phyloP scores from a whole-genome alignment of 2,888 invertebrate species.

The Rhaphigaster nebulosa region DNA sequence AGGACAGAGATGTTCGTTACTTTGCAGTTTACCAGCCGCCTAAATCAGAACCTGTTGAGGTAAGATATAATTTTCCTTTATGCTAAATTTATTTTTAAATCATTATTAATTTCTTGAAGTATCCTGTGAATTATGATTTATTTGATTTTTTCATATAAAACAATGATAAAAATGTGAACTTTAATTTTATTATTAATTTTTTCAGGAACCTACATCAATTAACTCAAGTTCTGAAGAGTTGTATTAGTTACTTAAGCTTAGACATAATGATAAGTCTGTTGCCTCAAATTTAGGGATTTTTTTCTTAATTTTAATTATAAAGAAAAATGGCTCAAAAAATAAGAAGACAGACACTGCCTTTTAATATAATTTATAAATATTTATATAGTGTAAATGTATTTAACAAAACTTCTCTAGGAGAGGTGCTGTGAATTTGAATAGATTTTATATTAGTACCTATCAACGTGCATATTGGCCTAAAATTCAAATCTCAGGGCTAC shows the following conservation, averaged over 20 bases:
- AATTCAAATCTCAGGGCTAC: conserved; percentile 45
- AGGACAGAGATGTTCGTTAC: conserved; percentile 66
- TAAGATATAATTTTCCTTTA: neutral
- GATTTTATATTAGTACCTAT: conserved; percentile 47
- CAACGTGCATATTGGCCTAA: conserved; percentile 47
- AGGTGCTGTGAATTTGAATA: conserved; percentile 49
- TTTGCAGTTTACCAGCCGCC: conserved; percentile 63
- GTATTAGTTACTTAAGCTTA: conserved; percentile 4
- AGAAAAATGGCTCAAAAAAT: conserved; percentile 14
- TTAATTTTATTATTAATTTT: neutral
- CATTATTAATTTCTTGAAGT: neutral
- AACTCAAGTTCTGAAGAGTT: conserved; percentile 38
- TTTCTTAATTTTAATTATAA: conserved; percentile 18
- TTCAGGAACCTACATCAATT: conserved; percentile 27
- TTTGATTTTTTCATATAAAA: neutral
- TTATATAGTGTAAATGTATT: conserved; percentile 45
- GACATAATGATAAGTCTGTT: conserved; percentile 34
- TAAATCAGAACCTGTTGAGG: conserved; percentile 24
- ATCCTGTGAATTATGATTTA: neutral
- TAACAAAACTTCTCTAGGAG: conserved; percentile 45
- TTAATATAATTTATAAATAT: conserved; percentile 1
- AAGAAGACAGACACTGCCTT: conserved; percentile 46
- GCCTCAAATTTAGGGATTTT: conserved; percentile 27
- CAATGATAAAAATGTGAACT: no score
- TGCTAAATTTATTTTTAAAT: neutral